Evolutionary conservation across 2,888 invertebrate species (phyloP).

Genomic region (Mythimna lalbum): DNA sequence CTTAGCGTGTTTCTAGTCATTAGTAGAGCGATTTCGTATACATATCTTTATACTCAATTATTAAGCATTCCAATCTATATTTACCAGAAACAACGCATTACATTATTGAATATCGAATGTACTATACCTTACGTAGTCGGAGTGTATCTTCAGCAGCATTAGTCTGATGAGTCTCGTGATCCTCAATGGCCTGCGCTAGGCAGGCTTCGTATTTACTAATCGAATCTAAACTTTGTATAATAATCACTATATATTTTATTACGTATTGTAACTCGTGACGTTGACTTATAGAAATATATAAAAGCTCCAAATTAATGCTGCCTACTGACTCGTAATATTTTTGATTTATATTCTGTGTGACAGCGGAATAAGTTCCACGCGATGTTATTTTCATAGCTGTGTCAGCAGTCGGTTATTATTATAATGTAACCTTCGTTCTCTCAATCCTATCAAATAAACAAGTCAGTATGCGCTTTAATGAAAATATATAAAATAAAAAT

Average conservation of each 20-base stretch:
- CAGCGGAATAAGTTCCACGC: conserved; percentile 30
- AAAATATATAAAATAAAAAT: conserved; percentile 44
- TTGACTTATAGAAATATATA: conserved; percentile 40
- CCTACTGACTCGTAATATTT: conserved; percentile 56
- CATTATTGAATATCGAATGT: conserved; percentile 59
- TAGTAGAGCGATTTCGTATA: conserved; percentile 75
- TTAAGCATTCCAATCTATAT: conserved; percentile 86
- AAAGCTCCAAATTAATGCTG: conserved; percentile 44
- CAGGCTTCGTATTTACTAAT: conserved; percentile 57
- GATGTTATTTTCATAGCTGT: conserved; percentile 49
- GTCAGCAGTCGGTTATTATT: conserved; percentile 33
- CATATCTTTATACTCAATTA: conserved; percentile 84
- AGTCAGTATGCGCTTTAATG: conserved; percentile 57
- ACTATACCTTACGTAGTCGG: conserved; percentile 46
- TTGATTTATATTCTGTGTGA: conserved; percentile 37
- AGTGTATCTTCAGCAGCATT: conserved; percentile 45
- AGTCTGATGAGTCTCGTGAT: conserved; percentile 55
- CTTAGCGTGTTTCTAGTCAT: conserved; percentile 78
- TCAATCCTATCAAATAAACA: conserved; percentile 31
- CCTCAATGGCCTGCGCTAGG: conserved; percentile 56
- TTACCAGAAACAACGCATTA: conserved; percentile 67
- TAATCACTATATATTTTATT: conserved; percentile 62
- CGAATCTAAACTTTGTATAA: conserved; percentile 59
- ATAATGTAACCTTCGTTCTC: conserved; percentile 20
- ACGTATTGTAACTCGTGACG: conserved; percentile 49